phyloP scores from a whole-genome alignment of 2,797 vertebrate species.

The Sebastes dallii region DNA sequence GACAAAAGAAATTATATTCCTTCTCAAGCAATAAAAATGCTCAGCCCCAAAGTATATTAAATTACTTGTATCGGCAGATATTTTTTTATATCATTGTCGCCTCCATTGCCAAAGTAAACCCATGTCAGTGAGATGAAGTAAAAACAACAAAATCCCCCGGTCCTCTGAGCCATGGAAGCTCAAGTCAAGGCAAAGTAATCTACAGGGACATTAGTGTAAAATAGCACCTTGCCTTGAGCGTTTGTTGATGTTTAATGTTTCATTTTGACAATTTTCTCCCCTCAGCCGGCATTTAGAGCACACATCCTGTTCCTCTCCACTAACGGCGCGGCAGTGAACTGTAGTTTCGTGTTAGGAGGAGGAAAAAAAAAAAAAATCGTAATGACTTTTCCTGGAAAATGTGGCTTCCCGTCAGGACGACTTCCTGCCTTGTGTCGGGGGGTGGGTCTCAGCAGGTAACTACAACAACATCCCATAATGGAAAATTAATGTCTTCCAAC shows the following conservation, averaged over 20 bases:
- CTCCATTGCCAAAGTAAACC: constrained; percentile 12
- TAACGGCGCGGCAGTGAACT: constrained; percentile 46
- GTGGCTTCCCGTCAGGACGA: constrained; percentile 38
- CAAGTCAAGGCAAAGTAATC: constrained; percentile 62
- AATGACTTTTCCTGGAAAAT: constrained; percentile 65
- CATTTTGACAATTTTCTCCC: constrained; percentile 72
- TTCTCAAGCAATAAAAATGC: not conserved
- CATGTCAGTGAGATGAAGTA: constrained; percentile 30
- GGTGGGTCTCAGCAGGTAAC: constrained; percentile 79
- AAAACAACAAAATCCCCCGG: constrained; percentile 31
- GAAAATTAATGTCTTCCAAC: constrained; percentile 84
- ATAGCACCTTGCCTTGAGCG: constrained; percentile 68
- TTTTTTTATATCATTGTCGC: constrained; percentile 7
- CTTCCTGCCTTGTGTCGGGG: constrained; percentile 59
- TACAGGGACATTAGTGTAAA: constrained; percentile 61
- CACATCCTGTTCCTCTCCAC: constrained; percentile 59
- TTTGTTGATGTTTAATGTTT: constrained; percentile 76
- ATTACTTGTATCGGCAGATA: not conserved
- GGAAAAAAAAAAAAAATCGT: constrained; percentile 7
- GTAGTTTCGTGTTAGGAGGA: constrained; percentile 31
- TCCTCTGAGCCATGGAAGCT: constrained; percentile 54
- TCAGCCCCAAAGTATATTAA: not conserved
- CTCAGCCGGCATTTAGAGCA: constrained; percentile 58
- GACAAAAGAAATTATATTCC: not conserved
- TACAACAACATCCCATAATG: constrained; percentile 78